Base-by-base conservation (phyloP, 2,888 invertebrate genomes). In the Eupithecia inturbata region DNA sequence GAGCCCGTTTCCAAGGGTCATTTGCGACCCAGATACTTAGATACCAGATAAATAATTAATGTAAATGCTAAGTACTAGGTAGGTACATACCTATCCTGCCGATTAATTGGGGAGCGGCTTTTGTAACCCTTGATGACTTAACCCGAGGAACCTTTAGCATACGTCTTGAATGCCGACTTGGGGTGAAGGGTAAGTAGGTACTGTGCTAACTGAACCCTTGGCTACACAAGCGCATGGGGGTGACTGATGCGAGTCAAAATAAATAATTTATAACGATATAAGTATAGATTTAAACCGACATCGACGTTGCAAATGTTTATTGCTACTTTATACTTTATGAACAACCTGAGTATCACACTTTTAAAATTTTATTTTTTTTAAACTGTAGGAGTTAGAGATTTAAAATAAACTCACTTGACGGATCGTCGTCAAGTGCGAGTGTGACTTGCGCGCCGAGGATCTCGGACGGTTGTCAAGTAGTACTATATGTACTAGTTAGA, bases 101-200 rank as follows among this genome's bases (percentile, higher is more conserved):
- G 79, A 83, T 84, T 85, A 85, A 84, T 85, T 82, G 80, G 78
- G 85, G 81, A 74, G 75, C 79, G 81, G 72, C 76, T 76, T 77
- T 78, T 73, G 73, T 72, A 62, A 75, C 77, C 78, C 74, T 77
- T 60, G 67, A 76, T 77, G 79, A 77, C 79, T 80, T 74, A 77
- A 77, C 75, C 74, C 68, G 1, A 57, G 16, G 45, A 67, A 68
- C 68, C 62, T 67, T 72, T 60, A n/a, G 71, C 75, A 74, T 73
- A 77, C 68, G 74, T 71, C 77, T 79, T 74, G 66, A 62, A 62
- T 62, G 19, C 28, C 31, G 57, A 31, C 62, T 66, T 39, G 39
- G 26, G 66, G 22, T 39, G n/a, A 26, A 66, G 39, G 66, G 45
- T 41, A 4, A n/a, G n/a, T n/a, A n/a, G n/a, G 1, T 49, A 49